Base-by-base conservation (phyloP, 2,888 invertebrate species). In the Limnephilus rhombicus region DNA sequence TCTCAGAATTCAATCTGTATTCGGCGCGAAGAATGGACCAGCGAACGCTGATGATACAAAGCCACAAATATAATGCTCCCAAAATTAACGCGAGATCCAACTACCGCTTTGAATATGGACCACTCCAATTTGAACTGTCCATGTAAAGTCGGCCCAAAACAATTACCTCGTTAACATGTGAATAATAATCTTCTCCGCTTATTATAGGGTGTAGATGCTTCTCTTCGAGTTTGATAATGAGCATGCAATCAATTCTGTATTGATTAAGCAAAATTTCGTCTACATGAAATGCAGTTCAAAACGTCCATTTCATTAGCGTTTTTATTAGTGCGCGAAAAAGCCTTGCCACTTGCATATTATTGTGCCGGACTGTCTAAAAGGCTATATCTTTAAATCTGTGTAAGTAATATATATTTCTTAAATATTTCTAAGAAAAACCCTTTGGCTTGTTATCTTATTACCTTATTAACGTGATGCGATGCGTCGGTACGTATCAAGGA, bases 1-100 rank as follows among this genome's bases (percentile, higher is more conserved):
- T 86, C 80, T 53, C 91, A 90, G 90, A 92, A 91, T 92, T 91
- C 92, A 89, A 49, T 92, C 92, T 80, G 91, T 85, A 89, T 85
- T 90, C 89, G 90, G 37, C 81, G 87, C 80, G 41, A 89, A 92
- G 90, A 93, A 93, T 93, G 86, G 82, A 37, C 85, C 90, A 81
- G 88, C 34, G 29, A 88, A 88, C 88, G 29, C 83, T 12, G 85
- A 45, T 45, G 37, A 34, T 41, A 29, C 29, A 88, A 29, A 53
- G 41, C 34, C 31, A 88, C 80, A 82, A 34, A 90, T 45, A 90
- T 82, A 90, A 82, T 82, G 90, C 90, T 49, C 15, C 90, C 82
- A 90, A 90, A 90, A 41, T 89, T 89, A 89, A 82, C 41, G 90
- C 49, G 90, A 41, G 90, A 45, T 82, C 53, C 82, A 82, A 80